Base-by-base conservation (phyloP, 2,888 invertebrate species). In the Argyresthia albistria region DNA sequence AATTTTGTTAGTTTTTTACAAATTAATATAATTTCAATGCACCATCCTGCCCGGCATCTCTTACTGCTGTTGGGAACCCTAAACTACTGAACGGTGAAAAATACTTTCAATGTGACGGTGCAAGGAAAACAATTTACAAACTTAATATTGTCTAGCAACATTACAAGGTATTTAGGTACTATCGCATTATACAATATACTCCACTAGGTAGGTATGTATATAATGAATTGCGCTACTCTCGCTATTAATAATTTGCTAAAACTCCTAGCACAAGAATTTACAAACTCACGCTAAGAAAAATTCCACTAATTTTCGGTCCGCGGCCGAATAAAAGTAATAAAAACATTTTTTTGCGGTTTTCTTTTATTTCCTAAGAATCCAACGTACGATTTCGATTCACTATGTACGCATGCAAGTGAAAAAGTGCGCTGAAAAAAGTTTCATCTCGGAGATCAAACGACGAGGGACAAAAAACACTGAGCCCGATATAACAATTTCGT, bases 201-300 rank as follows among this genome's bases (percentile, higher is more conserved):
- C 77, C 81, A 78, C 84, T 84, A 86, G 77, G 72, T 80, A 72
- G 66, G 69, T 75, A 71, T 65, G 62, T 70, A 71, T 65, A 63
- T 70, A 72, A 79, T 80, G 74, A 86, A 84, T 84, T 83, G 80
- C 77, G 70, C 84, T 86, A 86, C 83, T 75, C 70, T 76, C 67
- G 75, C 82, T 82, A 81, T 80, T 68, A 64, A 69, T 77, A 81
- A 83, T 84, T 84, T 81, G 76, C 80, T 81, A 80, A 74, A 70
- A 69, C 66, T 64, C 66, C 78, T 78, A 80, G 73, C 73, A 72
- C 70, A 66, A 72, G 64, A 73, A 70, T 70, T 74, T 73, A 73
- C 74, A 72, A 25, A 36, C 35, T 58, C 16, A 56, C 60, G 63
- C 69, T 67, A 69, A 71, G 70, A 72, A 73, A 75, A 72, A 70